These are phyloP conservation scores for Pilophorus perplexus DNA, from an alignment of 2,888 invertebrate genomes.

Conservation along the genomic window DNA sequence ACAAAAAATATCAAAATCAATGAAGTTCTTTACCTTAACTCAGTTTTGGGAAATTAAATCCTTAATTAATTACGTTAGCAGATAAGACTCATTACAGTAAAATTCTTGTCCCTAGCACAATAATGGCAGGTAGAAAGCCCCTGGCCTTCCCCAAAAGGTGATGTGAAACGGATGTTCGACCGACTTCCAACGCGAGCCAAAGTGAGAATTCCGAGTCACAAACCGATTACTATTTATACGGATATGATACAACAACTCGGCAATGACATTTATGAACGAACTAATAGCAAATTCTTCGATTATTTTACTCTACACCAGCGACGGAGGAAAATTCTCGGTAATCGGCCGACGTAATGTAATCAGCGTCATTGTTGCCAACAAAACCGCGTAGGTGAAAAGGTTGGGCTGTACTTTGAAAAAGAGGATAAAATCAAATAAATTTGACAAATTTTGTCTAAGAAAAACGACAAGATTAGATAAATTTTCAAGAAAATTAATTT, in stretches of 20 bases:
- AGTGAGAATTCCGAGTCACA: too few relatives aligned
- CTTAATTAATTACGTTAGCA: slow-evolving; percentile 38
- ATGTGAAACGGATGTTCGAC: too few relatives aligned
- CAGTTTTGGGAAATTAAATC: slow-evolving; percentile 2
- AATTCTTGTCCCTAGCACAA: not conserved
- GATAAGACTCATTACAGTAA: slow-evolving; percentile 32
- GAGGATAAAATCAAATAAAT: not conserved
- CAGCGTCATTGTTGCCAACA: slow-evolving; percentile 18
- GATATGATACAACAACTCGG: too few relatives aligned
- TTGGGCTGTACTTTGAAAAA: not conserved
- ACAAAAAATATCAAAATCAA: not conserved
- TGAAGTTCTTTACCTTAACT: slow-evolving; percentile 25
- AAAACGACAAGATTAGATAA: too few relatives aligned
- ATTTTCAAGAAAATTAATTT: too few relatives aligned
- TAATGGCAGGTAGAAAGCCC: slow-evolving; percentile 15
- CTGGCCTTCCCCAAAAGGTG: too few relatives aligned
- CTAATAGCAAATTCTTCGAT: too few relatives aligned
- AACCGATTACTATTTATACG: too few relatives aligned
- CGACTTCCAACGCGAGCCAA: too few relatives aligned
- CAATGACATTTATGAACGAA: too few relatives aligned
- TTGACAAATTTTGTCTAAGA: not conserved
- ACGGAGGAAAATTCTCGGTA: not conserved
- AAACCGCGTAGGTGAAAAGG: not conserved
- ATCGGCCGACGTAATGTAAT: slow-evolving; percentile 24
- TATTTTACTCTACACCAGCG: too few relatives aligned